Evolutionary conservation across 2,888 invertebrate genomes (phyloP), one percentile per base, ranked within the genome.

Genomic region (Papilio protenor): DNA sequence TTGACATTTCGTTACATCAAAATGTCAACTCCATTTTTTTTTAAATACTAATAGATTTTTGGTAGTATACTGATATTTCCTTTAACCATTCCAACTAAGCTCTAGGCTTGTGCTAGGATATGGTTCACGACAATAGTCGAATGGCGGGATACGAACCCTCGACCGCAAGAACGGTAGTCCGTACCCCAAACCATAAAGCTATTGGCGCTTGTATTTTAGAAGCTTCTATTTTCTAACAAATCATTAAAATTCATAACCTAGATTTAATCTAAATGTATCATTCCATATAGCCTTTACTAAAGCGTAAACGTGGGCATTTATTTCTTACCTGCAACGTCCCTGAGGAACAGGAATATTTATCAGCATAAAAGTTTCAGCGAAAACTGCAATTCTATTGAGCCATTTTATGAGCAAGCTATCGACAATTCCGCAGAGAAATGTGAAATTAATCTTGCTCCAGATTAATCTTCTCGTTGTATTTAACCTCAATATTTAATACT

Each of bases 391-490:
- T 69, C 66, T 69, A 69, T 69, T 45, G 66, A 69, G 66, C 66
- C 40, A 40, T 66, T 69, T 45, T 45, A 69, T 69, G 66, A 69
- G 45, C 21, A n/a, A 45, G 66, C 66, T 45, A 40, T 69, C 21
- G 45, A 45, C 45, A 45, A 69, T 69, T 69, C 45, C 66, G 12
- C 45, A 14, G 66, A 33, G 66, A n/a, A 33, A 45, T n/a, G 40
- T 11, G 45, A 69, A 69, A 69, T 69, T 69, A 69, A 69, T 69
- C 66, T 69, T 47, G 59, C 75, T 66, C 55, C n/a, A 18, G 59
- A 64, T 59, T 55, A 78, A 69, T 71, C 76, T 78, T 78, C 49
- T 79, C 79, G 70, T 79, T 77, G 69, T 75, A 69, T 69, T 69
- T 45, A 45, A 45, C 45, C 66, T 69, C 40, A 69, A 69, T 45